Conservation (phyloP, 2,888 invertebrate genomes). For the Philereme vetulata region DNA sequence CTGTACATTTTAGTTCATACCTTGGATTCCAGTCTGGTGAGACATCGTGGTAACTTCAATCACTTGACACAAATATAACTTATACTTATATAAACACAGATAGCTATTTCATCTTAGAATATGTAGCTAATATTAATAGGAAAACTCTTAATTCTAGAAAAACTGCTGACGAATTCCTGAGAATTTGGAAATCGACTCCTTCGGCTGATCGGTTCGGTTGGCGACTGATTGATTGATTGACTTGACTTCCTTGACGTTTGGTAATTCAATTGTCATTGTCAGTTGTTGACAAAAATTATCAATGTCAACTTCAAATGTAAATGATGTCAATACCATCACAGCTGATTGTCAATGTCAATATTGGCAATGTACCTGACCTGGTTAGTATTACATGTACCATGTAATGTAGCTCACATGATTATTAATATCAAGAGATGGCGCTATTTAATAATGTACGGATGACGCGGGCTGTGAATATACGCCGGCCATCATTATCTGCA, state of each 20-base stretch:
- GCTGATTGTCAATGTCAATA: too few relatives aligned
- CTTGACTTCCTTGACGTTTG: too few relatives aligned
- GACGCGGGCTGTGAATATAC: too few relatives aligned
- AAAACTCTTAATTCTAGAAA: not conserved
- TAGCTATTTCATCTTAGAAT: constrained; percentile 23
- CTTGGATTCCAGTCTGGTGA: constrained; percentile 95
- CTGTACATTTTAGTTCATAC: constrained; percentile 63
- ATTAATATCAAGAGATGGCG: constrained; percentile 20
- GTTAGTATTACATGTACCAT: too few relatives aligned
- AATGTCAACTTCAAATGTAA: not conserved
- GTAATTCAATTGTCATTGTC: too few relatives aligned
- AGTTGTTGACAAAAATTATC: not conserved
- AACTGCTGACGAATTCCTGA: not conserved
- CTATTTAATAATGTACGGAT: too few relatives aligned
- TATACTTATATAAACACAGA: constrained; percentile 4
- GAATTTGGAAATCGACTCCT: not conserved
- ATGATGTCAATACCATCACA: not conserved
- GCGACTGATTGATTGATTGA: too few relatives aligned
- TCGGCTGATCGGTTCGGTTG: not conserved
- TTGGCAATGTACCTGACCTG: too few relatives aligned
- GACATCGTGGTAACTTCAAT: constrained; percentile 85
- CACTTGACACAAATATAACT: constrained; percentile 11
- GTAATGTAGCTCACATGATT: constrained; percentile 20
- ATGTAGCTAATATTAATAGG: not conserved
- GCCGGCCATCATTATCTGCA: too few relatives aligned